phyloP scores from a whole-genome alignment of 1,140 invertebrate genomes.

The Conopomorpha cramerella region DNA sequence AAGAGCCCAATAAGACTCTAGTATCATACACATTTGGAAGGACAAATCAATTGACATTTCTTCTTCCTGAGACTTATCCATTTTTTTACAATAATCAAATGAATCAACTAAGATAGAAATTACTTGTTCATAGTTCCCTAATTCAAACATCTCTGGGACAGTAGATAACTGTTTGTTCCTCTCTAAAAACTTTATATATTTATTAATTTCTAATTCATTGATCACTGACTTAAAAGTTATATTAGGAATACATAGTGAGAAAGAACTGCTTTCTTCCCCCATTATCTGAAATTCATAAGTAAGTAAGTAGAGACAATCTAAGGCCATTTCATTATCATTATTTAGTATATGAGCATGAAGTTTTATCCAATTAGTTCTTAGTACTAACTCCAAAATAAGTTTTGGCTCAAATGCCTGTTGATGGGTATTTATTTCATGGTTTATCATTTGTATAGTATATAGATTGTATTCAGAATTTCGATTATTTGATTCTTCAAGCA shows the following conservation, averaged over 20 bases:
- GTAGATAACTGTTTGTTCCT: constrained; percentile 53
- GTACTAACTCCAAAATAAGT: no score
- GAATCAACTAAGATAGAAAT: constrained; percentile 68
- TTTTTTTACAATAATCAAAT: constrained; percentile 59
- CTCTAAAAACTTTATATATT: constrained; percentile 43
- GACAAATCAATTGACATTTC: constrained; percentile 58
- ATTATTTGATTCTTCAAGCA: no score
- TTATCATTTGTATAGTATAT: no score
- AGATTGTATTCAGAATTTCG: no score
- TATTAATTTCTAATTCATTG: constrained; percentile 31
- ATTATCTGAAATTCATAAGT: constrained; percentile 48
- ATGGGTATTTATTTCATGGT: no score
- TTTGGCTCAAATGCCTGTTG: no score
- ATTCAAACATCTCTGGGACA: constrained; percentile 64
- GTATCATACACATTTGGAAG: constrained; percentile 64
- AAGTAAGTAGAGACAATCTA: constrained; percentile 48
- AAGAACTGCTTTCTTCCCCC: constrained; percentile 31
- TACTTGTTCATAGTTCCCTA: constrained; percentile 67
- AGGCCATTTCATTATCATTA: constrained; percentile 36
- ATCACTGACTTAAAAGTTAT: constrained; percentile 44
- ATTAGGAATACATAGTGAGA: constrained; percentile 30
- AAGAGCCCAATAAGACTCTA: constrained; percentile 73
- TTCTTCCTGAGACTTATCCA: constrained; percentile 41
- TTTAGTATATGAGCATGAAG: constrained; percentile 40
- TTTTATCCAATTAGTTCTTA: constrained; percentile 48